Evolutionary conservation across 2,113 vertebrate genomes (phyloP).

Genomic region (Vicugna pacos): DNA sequence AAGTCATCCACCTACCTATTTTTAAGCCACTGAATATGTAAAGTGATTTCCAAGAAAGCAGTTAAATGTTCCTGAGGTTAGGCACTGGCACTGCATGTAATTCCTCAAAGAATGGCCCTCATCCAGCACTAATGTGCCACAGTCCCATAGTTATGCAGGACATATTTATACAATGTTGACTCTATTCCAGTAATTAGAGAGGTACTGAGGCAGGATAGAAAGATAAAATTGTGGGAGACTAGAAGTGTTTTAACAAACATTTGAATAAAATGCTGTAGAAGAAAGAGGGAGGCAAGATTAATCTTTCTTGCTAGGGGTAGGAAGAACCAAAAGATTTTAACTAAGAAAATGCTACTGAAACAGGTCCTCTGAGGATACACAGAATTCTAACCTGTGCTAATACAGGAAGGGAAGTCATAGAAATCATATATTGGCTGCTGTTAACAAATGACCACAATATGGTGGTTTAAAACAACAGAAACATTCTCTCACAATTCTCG

Average conservation of each 20-base stretch:
- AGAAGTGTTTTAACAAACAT: not conserved
- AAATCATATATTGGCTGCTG: rapidly evolving
- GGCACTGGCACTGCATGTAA: not conserved
- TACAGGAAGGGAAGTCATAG: not conserved
- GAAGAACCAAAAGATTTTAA: not conserved
- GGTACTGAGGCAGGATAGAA: not conserved
- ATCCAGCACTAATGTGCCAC: not conserved
- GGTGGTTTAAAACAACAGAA: not conserved
- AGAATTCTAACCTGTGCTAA: not conserved
- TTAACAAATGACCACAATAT: not conserved
- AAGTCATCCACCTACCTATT: not conserved
- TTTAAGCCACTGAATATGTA: not conserved
- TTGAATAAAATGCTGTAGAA: not conserved
- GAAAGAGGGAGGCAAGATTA: not conserved
- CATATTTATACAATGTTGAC: not conserved
- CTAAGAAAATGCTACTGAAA: not conserved
- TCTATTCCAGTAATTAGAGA: not conserved
- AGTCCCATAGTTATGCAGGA: not conserved
- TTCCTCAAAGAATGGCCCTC: not conserved
- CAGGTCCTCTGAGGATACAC: not conserved
- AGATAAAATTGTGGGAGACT: not conserved
- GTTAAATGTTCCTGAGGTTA: not conserved
- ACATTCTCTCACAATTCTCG: not conserved
- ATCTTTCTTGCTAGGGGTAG: not conserved
- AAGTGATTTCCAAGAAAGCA: not conserved